Conservation (phyloP, 2,797 vertebrate species). For the Gymnodraco acuticeps region DNA sequence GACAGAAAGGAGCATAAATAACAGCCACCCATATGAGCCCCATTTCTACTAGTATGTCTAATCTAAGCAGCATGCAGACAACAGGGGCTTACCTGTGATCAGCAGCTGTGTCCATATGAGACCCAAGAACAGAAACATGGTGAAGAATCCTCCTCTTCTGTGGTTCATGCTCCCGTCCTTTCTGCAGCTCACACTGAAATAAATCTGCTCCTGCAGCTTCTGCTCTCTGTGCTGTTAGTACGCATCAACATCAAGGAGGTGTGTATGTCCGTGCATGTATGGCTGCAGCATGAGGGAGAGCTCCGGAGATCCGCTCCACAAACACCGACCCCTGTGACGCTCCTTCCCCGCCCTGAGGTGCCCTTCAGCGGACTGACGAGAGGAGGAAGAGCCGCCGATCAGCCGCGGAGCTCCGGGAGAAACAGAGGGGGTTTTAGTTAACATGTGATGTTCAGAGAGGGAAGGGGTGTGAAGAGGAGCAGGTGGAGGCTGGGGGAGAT, state of each 20-base stretch:
- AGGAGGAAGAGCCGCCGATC: slow-evolving; percentile 20
- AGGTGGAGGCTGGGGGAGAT: slow-evolving; percentile 17
- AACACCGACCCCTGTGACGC: slow-evolving; percentile 16
- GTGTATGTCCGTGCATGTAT: slow-evolving; percentile 1
- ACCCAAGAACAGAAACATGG: slow-evolving; percentile 39
- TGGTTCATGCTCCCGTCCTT: slow-evolving; percentile 20
- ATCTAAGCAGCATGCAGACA: neutral
- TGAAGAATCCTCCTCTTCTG: slow-evolving; percentile 18
- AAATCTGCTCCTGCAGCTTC: slow-evolving; percentile 16
- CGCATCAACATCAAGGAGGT: slow-evolving; percentile 6
- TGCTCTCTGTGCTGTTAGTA: neutral
- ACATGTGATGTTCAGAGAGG: neutral
- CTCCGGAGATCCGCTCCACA: slow-evolving; percentile 26
- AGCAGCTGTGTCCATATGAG: slow-evolving; percentile 66
- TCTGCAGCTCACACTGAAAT: neutral
- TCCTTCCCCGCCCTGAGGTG: slow-evolving; percentile 30
- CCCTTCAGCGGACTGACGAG: slow-evolving; percentile 29
- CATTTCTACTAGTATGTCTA: no score
- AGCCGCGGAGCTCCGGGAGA: slow-evolving; percentile 14
- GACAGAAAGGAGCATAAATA: no score
- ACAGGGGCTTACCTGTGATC: slow-evolving; percentile 59
- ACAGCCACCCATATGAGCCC: neutral
- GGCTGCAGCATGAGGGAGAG: slow-evolving; percentile 18
- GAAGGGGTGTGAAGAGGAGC: neutral
- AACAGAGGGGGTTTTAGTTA: neutral